Evolutionary conservation across 1,140 invertebrate genomes (phyloP).

Genomic region (Druon quercuslanigerum): DNA sequence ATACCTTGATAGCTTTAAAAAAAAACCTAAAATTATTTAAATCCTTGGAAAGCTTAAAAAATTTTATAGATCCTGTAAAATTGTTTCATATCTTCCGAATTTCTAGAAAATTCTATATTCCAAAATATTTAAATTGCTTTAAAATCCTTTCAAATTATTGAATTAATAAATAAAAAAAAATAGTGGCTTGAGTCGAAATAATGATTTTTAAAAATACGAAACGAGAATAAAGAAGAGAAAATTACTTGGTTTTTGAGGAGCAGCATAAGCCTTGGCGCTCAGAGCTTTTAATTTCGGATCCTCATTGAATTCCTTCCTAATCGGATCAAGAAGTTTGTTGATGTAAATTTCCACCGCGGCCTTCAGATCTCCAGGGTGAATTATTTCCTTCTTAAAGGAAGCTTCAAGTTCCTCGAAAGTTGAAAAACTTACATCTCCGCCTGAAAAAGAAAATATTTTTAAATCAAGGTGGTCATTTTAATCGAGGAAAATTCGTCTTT

Average conservation of each 20-base stretch:
- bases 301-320: constrained; percentile 90
- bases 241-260: constrained; percentile 78
- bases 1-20: too few species aligned
- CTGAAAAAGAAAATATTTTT: constrained; percentile 56
- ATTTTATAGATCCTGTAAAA: too few species aligned
- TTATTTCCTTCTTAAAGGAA: constrained; percentile 85
- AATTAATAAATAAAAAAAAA: too few species aligned
- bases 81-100: too few species aligned
- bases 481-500: too few species aligned
- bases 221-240: constrained; percentile 32
- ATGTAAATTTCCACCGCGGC: constrained; percentile 88
- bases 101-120: too few species aligned
- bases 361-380: constrained; percentile 97
- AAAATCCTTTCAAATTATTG: too few species aligned
- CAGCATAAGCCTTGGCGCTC: constrained; percentile 88
- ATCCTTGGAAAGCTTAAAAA: too few species aligned
- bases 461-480: background rate
- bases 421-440: constrained; percentile 85
- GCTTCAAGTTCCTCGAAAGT: constrained; percentile 87
- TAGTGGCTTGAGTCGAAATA: too few species aligned
- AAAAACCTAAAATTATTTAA: too few species aligned
- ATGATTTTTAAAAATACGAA: too few species aligned
- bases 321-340: constrained; percentile 91
- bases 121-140: too few species aligned
- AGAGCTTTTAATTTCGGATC: constrained; percentile 84